Base-by-base conservation (phyloP, 2,113 vertebrate species). In the Lethenteron reissneri region DNA sequence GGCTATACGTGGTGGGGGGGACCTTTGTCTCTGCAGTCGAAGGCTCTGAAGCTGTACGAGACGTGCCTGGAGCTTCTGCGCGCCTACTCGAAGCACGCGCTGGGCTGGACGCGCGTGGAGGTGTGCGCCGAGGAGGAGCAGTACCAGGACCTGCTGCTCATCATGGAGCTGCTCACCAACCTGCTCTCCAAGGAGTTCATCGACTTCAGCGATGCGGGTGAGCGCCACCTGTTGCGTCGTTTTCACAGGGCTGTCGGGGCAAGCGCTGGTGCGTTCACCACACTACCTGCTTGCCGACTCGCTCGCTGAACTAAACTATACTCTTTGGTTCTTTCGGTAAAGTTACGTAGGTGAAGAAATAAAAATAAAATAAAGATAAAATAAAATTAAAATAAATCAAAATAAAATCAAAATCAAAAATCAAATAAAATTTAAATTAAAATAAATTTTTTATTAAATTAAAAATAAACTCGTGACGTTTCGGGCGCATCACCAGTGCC, bases 141-240 rank as follows among this genome's bases (percentile, higher is more conserved):
- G 75, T 97, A 97, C 79, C 94, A 99, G 78, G 94, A 99, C 80
- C 83, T 99, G 73, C 87, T 99, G n/a, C 94, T 99, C 75, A 99
- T 99, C 78, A 97, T 99, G 92, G 94, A 99, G 75, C 89, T 99
- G 75, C 90, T 99, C 72, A 99, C 92, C 59, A 99, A 99, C 78
- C 85, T 99, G 72, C 83, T 99, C 1, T 95, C 90, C 74, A 99
- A 99, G 77, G 94, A 99, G 81, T 97, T 99, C 80, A 99, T 99
- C 71, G 94, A 99, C 80, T 99, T 99, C 79, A 97, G 92, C 76
- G 94, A 99, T 79, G 62, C 62, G 58, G 94, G 94, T 95, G 62
- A 68, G 62, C 41, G 41, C 21, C 21, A 25, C 21, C 21, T 25
- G 21, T 3, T 25, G 21, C 21, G 21, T 71, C 57, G 41, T 5